These are phyloP conservation scores for Ictidomys tridecemlineatus DNA, from an alignment of 2,113 vertebrate species.

Conservation along the genomic window DNA sequence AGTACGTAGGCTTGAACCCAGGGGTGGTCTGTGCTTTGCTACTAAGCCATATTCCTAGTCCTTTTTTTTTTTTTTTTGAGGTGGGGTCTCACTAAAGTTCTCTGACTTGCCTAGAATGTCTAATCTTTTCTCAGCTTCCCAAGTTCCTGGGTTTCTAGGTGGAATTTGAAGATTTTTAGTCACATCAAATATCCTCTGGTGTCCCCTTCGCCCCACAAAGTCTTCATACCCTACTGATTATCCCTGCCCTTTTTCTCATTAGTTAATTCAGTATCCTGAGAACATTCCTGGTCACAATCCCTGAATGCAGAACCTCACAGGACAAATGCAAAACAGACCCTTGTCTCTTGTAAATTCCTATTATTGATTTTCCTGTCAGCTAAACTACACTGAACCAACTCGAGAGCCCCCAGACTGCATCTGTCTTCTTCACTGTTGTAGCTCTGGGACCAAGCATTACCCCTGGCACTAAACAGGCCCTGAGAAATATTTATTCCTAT, in stretches of 20 bases:
- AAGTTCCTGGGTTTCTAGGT: neutral
- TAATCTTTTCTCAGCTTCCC: neutral
- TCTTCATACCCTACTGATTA: neutral
- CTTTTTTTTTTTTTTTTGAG: too few species aligned
- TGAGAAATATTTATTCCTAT: neutral
- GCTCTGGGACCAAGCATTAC: too few species aligned
- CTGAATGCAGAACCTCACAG: neutral
- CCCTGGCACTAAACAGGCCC: neutral
- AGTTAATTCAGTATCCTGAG: neutral
- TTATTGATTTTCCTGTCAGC: too few species aligned
- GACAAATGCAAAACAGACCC: neutral
- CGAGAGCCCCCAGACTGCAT: too few species aligned
- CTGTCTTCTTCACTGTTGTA: too few species aligned
- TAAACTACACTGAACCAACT: too few species aligned
- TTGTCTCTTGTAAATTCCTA: too few species aligned
- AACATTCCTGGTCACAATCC: neutral
- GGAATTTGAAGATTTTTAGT: neutral
- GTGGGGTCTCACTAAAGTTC: neutral
- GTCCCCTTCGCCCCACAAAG: neutral
- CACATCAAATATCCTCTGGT: neutral
- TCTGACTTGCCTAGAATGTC: neutral
- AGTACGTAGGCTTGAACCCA: too few species aligned
- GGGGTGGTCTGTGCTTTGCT: too few species aligned
- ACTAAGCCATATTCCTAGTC: too few species aligned
- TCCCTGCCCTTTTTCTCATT: neutral